Percentiles rank a stretch among this genome's conserved stretches.
Conservation (phyloP, 2,113 vertebrate genomes). For the Prionailurus bengalensis region DNA sequence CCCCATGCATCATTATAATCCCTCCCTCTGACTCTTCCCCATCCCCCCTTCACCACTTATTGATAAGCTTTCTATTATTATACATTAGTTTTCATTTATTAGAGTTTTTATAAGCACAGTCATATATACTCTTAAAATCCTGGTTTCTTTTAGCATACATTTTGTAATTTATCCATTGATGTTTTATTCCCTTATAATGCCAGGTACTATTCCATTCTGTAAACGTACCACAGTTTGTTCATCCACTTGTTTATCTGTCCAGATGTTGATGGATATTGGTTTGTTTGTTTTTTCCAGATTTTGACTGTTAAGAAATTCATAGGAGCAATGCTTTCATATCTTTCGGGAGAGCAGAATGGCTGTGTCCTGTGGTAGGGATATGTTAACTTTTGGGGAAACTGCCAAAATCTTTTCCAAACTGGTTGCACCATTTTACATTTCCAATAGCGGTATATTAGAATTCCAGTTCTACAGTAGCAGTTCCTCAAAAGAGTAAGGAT, state of each 20-base stretch:
- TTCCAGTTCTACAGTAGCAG: neutral
- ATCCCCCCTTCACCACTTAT: neutral
- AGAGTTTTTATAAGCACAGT: neutral
- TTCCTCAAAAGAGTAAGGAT: slow-evolving; percentile 9
- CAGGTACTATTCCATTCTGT: neutral
- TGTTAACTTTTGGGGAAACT: neutral
- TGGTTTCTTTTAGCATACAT: slow-evolving; percentile 1
- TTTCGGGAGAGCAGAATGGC: neutral
- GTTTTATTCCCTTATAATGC: neutral
- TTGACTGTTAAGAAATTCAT: neutral
- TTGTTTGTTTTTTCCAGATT: neutral
- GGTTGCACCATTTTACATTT: neutral
- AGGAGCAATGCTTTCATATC: neutral
- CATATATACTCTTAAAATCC: neutral
- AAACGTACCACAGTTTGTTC: neutral
- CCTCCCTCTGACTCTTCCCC: neutral
- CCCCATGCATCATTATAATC: neutral
- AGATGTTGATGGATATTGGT: neutral
- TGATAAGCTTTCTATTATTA: neutral
- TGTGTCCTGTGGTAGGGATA: neutral
- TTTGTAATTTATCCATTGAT: neutral
- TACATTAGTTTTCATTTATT: neutral
- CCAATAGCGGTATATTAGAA: neutral
- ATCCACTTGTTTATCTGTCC: neutral
- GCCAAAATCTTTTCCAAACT: neutral